Percentiles rank a stretch among this genome's conserved stretches.
These are phyloP conservation scores for Incurvaria masculella DNA, from an alignment of 2,888 invertebrate genomes.

Conservation along the genomic window DNA sequence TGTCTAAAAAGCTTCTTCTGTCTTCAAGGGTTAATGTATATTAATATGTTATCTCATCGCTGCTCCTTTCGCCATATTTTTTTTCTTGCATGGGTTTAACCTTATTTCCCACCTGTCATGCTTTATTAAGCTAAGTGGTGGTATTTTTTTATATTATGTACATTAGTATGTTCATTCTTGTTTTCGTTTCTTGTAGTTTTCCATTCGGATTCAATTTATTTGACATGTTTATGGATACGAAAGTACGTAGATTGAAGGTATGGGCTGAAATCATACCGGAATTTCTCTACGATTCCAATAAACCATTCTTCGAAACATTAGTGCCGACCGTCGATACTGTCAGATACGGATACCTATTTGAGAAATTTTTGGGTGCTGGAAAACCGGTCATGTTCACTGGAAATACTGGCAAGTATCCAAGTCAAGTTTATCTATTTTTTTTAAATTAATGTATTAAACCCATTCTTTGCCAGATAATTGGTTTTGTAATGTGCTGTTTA, in stretches of 20 bases:
- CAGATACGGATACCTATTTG: slow-evolving; percentile 77
- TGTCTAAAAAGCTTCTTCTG: too few relatives aligned
- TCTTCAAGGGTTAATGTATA: too few relatives aligned
- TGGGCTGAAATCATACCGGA: slow-evolving; percentile 78
- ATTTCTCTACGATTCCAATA: slow-evolving; percentile 65
- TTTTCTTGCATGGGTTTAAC: too few relatives aligned
- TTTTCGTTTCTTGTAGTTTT: slow-evolving; percentile 48
- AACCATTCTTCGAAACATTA: slow-evolving; percentile 84
- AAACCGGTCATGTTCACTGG: slow-evolving; percentile 88
- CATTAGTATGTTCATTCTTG: too few relatives aligned
- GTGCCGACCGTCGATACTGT: slow-evolving; percentile 92
- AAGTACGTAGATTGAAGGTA: slow-evolving; percentile 64
- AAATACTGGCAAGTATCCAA: slow-evolving; percentile 61
- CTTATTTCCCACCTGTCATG: too few relatives aligned
- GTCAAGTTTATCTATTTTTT: neutral
- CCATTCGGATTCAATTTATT: slow-evolving; percentile 68
- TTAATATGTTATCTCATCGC: too few relatives aligned
- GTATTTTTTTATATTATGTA: too few relatives aligned
- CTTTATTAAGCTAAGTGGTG: too few relatives aligned
- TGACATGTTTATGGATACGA: slow-evolving; percentile 72
- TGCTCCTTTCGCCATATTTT: too few relatives aligned
- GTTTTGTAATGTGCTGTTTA: too few relatives aligned
- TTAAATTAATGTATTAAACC: too few relatives aligned
- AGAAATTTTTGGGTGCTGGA: slow-evolving; percentile 66
- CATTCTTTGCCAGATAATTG: too few relatives aligned